phyloP scores from a whole-genome alignment of 2,888 invertebrate genomes.

The Eilema depressum region DNA sequence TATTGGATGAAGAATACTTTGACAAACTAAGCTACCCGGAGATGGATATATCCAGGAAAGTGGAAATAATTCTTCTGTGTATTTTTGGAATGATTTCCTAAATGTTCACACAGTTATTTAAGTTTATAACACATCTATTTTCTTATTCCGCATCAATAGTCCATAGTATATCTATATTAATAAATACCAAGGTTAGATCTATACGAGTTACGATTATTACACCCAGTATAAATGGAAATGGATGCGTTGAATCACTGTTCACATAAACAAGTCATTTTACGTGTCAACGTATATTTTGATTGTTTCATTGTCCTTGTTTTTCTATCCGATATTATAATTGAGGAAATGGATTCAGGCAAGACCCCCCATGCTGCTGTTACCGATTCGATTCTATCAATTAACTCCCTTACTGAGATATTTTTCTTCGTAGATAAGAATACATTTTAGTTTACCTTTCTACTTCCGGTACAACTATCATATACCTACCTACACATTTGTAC shows the following conservation, averaged over 20 bases:
- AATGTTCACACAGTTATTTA: too few species aligned
- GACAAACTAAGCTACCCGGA: too few species aligned
- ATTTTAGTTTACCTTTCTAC: too few species aligned
- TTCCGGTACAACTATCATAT: too few species aligned
- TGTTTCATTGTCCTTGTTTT: slow-evolving; percentile 19
- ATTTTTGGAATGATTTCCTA: too few species aligned
- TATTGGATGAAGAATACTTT: too few species aligned
- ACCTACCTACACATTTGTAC: too few species aligned
- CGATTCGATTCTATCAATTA: not conserved
- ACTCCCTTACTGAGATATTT: not conserved
- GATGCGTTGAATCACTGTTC: slow-evolving; percentile 12
- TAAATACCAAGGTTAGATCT: slow-evolving; percentile 7
- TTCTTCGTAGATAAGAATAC: too few species aligned
- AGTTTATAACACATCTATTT: not conserved
- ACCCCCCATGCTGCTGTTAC: slow-evolving; percentile 15
- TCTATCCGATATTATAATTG: slow-evolving; percentile 15
- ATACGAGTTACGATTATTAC: not conserved
- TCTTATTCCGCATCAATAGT: not conserved
- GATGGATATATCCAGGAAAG: too few species aligned
- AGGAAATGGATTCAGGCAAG: slow-evolving; percentile 18
- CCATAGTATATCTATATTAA: not conserved
- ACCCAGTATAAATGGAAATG: not conserved
- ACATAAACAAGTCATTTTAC: slow-evolving; percentile 21
- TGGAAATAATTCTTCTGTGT: too few species aligned
- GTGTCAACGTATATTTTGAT: slow-evolving; percentile 15